phyloP scores from a whole-genome alignment of 2,797 vertebrate species.

The Centropyge bicolor region DNA sequence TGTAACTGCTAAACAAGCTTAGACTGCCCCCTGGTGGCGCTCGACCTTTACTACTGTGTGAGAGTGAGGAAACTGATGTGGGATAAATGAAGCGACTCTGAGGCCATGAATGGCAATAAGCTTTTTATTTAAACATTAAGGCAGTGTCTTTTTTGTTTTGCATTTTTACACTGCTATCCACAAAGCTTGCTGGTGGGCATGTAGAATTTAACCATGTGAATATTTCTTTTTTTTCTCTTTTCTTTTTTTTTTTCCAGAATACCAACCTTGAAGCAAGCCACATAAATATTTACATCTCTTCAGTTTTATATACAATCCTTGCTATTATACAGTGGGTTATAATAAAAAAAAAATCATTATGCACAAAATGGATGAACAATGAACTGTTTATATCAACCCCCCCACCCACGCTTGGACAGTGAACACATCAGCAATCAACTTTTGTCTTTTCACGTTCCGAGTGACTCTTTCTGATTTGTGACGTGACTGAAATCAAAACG shows the following conservation, averaged over 20 bases:
- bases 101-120: conserved; percentile 87
- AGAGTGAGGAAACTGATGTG: neutral
- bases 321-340: conserved; percentile 87
- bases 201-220: conserved; percentile 89
- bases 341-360: conserved; percentile 81
- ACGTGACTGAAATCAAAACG: conserved; percentile 52
- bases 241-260: conserved; percentile 78
- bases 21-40: conserved; percentile 43
- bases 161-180: conserved; percentile 89
- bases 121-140: conserved; percentile 91
- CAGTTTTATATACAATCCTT: conserved; percentile 89
- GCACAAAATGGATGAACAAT: conserved; percentile 87
- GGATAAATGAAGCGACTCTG: conserved; percentile 36
- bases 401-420: conserved; percentile 62
- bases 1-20: neutral
- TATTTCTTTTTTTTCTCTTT: conserved; percentile 75
- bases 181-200: conserved; percentile 87
- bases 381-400: conserved; percentile 65
- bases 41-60: neutral
- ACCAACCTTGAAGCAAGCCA: conserved; percentile 89
- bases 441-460: conserved; percentile 51
- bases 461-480: conserved; percentile 61
- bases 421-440: conserved; percentile 64
- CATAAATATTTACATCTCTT: conserved; percentile 91
- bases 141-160: conserved; percentile 84